Base-by-base conservation (phyloP, 2,113 vertebrate species). In the Zosterops pallidus region DNA sequence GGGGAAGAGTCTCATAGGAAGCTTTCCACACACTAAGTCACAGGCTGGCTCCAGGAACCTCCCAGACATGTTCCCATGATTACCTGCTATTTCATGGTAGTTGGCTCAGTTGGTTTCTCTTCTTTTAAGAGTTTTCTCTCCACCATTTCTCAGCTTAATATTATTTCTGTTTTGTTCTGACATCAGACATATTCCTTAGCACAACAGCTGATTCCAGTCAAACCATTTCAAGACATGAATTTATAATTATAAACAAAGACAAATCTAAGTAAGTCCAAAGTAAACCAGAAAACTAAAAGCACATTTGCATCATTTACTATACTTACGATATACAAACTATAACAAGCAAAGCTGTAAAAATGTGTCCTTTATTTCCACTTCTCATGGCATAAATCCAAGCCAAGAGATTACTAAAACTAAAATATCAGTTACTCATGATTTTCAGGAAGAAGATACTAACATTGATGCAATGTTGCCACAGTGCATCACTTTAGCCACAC, bases 211-310 rank as follows among this genome's bases (percentile, higher is more conserved):
- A 70, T 81, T 80, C 67, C 55, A 92, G 67, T 85, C 80, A 93
- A 83, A 75, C 60, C 29, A 64, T 50, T 86, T 72, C 50, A 94
- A 64, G 55, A 55, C 50, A 52, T 17, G 5, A 77, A 69, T 80
- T 92, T 62, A 80, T 52, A 41, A 47, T 75, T 81, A 78, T 74
- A 94, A 95, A 95, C 75, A 94, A 89, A 79, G 81, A 76, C 57
- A 87, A 94, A 92, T 31, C 1, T 70, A 87, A 86, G 5, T 53
- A 82, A 94, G 81, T 55, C 59, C 63, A 81, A 83, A 80, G 63
- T 83, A 95, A 94, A 91, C 37, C 15, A 80, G 23, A 80, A 41
- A 92, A 87, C 44, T 68, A 88, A 88, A 94, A 93, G 47, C 44
- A 68, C 19, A 77, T 68, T 96, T 81, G 47, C 35, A 85, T 37